These are phyloP conservation scores for Augochlorella aurata DNA, from an alignment of 2,888 invertebrate species.

Conservation along the genomic window DNA sequence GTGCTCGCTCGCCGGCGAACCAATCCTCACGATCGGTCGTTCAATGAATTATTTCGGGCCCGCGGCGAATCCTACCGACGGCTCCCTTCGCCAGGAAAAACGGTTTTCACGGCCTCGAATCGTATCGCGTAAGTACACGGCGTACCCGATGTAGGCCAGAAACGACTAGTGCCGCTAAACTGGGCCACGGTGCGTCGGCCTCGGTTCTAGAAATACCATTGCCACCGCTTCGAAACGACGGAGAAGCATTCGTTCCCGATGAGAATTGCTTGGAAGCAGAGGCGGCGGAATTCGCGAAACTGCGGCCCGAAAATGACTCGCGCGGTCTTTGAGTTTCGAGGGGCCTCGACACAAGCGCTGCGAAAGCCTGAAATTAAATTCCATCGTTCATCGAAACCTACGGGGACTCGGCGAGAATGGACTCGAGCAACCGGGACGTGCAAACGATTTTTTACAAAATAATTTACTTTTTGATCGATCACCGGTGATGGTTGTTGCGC, in stretches of 20 bases:
- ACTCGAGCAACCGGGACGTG: no score
- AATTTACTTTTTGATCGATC: no score
- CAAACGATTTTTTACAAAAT: no score
- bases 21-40: not conserved
- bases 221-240: slow-evolving; percentile 47
- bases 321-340: not conserved
- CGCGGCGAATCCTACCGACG: not conserved
- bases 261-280: slow-evolving; percentile 34
- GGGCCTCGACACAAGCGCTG: not conserved
- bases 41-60: slow-evolving; percentile 7
- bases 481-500: no score
- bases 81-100: slow-evolving; percentile 22
- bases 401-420: not conserved
- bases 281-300: slow-evolving; percentile 18
- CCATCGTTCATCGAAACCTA: not conserved
- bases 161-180: slow-evolving; percentile 60
- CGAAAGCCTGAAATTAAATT: not conserved
- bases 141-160: slow-evolving; percentile 61
- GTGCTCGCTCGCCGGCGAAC: not conserved
- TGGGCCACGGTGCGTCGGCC: slow-evolving; percentile 72
- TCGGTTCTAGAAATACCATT: slow-evolving; percentile 70
- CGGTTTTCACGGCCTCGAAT: slow-evolving; percentile 49
- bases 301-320: not conserved
- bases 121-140: slow-evolving; percentile 59
- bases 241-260: slow-evolving; percentile 43